phyloP scores from a whole-genome alignment of 2,888 invertebrate species.

The Pelosia muscerda region DNA sequence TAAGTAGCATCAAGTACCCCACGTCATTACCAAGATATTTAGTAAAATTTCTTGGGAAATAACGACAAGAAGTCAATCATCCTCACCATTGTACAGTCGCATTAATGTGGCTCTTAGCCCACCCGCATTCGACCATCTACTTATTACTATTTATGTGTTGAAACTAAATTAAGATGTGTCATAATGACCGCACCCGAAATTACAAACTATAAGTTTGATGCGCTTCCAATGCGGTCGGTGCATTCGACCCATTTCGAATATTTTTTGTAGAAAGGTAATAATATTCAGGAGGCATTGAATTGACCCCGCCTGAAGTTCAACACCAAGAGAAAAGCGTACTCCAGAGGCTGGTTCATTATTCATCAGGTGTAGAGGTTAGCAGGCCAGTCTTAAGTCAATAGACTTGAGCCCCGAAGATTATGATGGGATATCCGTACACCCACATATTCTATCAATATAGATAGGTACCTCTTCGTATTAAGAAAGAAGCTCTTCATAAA shows the following conservation, averaged over 20 bases:
- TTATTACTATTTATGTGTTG: conserved; percentile 81
- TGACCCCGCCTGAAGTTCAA: too few species aligned
- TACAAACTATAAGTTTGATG: conserved; percentile 59
- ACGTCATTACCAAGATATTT: conserved; percentile 23
- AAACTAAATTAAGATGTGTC: conserved; percentile 84
- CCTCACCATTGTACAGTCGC: conserved; percentile 38
- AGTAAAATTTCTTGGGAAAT: conserved; percentile 32
- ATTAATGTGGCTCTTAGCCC: conserved; percentile 58
- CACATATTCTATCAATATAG: too few species aligned
- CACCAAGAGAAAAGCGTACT: too few species aligned
- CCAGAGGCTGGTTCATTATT: too few species aligned
- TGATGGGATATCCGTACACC: too few species aligned
- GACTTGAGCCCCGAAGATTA: too few species aligned
- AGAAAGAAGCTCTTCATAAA: too few species aligned
- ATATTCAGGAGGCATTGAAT: background rate
- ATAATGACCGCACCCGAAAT: conserved; percentile 81
- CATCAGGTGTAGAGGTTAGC: too few species aligned
- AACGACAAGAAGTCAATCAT: conserved; percentile 45
- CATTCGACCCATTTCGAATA: conserved; percentile 42
- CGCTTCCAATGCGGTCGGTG: conserved; percentile 52
- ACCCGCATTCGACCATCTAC: conserved; percentile 74
- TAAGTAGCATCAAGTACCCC: background rate
- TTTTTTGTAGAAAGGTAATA: conserved; percentile 7
- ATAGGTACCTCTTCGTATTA: background rate
- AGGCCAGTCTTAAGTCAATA: too few species aligned